phyloP scores from a whole-genome alignment of 2,888 invertebrate genomes.

The Corbicula japonica region DNA sequence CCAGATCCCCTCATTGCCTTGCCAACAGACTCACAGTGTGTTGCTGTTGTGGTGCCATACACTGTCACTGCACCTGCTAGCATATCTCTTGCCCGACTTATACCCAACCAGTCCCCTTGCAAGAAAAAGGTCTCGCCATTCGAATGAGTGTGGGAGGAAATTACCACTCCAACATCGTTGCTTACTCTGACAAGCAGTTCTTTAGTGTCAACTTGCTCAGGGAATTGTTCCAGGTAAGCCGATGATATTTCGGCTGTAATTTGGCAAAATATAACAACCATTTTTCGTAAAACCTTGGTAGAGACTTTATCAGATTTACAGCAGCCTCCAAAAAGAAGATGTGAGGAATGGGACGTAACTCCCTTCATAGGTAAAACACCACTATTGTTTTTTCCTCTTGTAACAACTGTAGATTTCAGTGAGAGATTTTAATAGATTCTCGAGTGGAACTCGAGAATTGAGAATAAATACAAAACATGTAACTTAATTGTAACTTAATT shows the following conservation, averaged over 20 bases:
- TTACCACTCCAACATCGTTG: slow-evolving; percentile 67
- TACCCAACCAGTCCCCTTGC: slow-evolving; percentile 70
- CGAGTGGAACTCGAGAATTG: too few species aligned
- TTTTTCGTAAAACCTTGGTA: slow-evolving; percentile 11
- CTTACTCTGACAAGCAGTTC: slow-evolving; percentile 69
- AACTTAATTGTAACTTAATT: too few species aligned
- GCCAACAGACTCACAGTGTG: slow-evolving; percentile 30
- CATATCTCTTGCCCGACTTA: slow-evolving; percentile 68
- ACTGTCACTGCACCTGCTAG: slow-evolving; percentile 67
- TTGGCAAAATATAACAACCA: slow-evolving; percentile 68
- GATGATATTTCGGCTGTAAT: slow-evolving; percentile 71
- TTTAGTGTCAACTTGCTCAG: slow-evolving; percentile 70
- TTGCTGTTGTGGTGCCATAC: slow-evolving; percentile 56
- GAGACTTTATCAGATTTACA: neutral
- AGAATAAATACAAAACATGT: too few species aligned
- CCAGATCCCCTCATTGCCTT: slow-evolving; percentile 23
- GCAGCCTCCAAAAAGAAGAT: too few species aligned
- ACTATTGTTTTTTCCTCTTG: too few species aligned
- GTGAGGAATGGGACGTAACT: slow-evolving; percentile 9
- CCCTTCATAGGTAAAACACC: too few species aligned
- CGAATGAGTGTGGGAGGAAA: slow-evolving; percentile 35
- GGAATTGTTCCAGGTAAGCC: slow-evolving; percentile 66
- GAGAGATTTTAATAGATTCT: too few species aligned
- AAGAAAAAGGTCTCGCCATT: slow-evolving; percentile 34
- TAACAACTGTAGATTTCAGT: too few species aligned